phyloP scores from a whole-genome alignment of 2,888 invertebrate genomes.

The Tetramorium bicarinatum region DNA sequence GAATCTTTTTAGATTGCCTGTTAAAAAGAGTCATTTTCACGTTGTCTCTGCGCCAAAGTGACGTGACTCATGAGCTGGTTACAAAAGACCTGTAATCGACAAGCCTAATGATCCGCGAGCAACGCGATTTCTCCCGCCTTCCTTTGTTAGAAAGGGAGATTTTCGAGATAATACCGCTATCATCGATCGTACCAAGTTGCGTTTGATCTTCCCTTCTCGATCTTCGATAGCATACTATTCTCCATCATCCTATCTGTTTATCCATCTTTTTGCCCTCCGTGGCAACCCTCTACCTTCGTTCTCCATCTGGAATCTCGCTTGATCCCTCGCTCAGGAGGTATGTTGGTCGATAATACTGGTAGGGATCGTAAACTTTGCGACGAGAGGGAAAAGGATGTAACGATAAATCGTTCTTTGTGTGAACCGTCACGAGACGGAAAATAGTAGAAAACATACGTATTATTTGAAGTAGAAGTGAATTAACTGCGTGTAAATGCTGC shows the following conservation, averaged over 20 bases:
- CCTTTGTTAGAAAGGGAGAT: conserved; percentile 19
- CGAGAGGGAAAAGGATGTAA: conserved; percentile 9
- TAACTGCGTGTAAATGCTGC: neutral
- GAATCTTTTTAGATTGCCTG: conserved; percentile 56
- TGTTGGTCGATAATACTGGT: conserved; percentile 33
- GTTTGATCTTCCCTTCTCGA: conserved; percentile 42
- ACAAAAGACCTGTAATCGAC: conserved; percentile 56
- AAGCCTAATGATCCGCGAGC: conserved; percentile 53
- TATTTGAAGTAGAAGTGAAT: conserved; percentile 14
- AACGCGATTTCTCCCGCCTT: conserved; percentile 4
- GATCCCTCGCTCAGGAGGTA: conserved; percentile 1
- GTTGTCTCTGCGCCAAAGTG: neutral
- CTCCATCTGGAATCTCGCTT: conserved; percentile 18
- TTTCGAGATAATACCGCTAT: conserved; percentile 50
- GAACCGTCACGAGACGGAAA: conserved; percentile 4
- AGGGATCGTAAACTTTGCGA: conserved; percentile 14
- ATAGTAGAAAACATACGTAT: conserved; percentile 5
- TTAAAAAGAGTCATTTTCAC: conserved; percentile 49
- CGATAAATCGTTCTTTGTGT: conserved; percentile 26
- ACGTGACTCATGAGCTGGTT: conserved; percentile 1
- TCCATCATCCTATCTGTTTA: conserved; percentile 28
- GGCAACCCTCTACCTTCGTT: neutral
- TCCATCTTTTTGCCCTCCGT: conserved; percentile 12
- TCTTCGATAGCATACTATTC: conserved; percentile 13
- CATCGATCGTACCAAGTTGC: conserved; percentile 15